Base-by-base conservation (phyloP, 2,888 invertebrate genomes). In the Kryphioiulus occultus region DNA sequence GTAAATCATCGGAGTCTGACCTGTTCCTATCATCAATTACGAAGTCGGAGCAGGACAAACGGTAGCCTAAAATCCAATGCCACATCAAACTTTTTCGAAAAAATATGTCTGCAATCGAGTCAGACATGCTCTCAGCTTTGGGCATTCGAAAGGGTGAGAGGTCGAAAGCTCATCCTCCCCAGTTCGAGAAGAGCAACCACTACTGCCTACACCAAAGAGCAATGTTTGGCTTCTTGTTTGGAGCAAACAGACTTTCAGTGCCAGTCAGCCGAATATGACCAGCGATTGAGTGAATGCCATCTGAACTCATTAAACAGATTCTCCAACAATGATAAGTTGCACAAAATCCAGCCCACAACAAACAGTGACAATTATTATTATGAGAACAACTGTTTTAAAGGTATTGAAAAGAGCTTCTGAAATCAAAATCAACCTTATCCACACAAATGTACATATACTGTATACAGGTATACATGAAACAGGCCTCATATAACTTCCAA, bases 201-300 rank as follows among this genome's bases (percentile, higher is more conserved):
- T 44, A 12, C 82, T 9, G 88, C 88, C 19, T 87, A 42, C 42
- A 86, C 86, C 30, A 86, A 68, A 82, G 88, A 88, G n/a, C 86
- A 88, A 88, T 88, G 88, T 86, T 44, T 88, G 42, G 35, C 86
- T n/a, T 39, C 85, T 44, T 88, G 88, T 30, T 82, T 88, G 12
- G 88, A 88, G 30, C 78, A 86, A 9, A 39, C 68, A 22, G 86
- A 88, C 12, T 88, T 88, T 78, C 78, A 44, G n/a, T 88, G 88
- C 32, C 68, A 88, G 86, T 85, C 88, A 19, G 88, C 82, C 10
- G 86, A 86, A 42, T 88, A 42, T 53, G 83, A 88, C 47, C 78
- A 42, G 22, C n/a, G 53, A 26, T 26, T 88, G n/a, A 85, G 86
- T 44, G 86, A 88, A 30, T 88, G 88, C n/a, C 85, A 53, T 26